A percentile compares a stretch with the other conserved stretches of the same genome.
phyloP scores from a whole-genome alignment of 92 coral and sea anemone species.

The Epizoanthus ramosus region DNA sequence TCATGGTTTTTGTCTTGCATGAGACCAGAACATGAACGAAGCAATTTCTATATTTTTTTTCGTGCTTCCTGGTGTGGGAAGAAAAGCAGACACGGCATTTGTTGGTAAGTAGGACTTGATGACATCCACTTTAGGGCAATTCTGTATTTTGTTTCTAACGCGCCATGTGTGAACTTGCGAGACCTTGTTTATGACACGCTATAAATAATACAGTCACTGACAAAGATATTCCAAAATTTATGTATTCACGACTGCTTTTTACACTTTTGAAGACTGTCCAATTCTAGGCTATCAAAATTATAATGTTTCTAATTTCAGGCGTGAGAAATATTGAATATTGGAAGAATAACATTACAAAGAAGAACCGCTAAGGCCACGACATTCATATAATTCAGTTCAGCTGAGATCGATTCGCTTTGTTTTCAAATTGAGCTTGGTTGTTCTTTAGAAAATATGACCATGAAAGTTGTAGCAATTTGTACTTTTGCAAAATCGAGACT shows the following conservation, averaged over 20 bases:
- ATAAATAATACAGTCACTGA: not conserved
- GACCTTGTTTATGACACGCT: not conserved
- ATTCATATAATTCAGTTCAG: not conserved
- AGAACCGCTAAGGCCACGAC: not conserved
- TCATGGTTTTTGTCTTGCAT: too few relatives aligned
- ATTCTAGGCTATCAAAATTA: not conserved
- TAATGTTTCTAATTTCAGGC: not conserved
- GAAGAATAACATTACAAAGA: not conserved
- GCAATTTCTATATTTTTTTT: not conserved
- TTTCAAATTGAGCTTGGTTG: not conserved
- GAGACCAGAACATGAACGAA: constrained; percentile 3
- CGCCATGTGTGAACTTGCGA: not conserved
- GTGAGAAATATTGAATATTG: not conserved
- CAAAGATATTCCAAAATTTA: too few relatives aligned
- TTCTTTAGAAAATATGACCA: not conserved
- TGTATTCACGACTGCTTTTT: not conserved
- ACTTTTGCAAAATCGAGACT: constrained; percentile 7
- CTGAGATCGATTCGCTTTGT: constrained; percentile 8
- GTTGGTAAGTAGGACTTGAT: constrained; percentile 20
- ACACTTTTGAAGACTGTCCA: not conserved
- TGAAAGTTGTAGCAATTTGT: not conserved
- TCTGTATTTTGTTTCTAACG: constrained; percentile 3
- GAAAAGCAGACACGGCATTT: constrained; percentile 2
- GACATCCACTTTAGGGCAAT: not conserved
- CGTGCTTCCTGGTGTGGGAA: constrained; percentile 21